Evolutionary conservation across 1,140 invertebrate species (phyloP).

Genomic region (Drosophila willistoni): DNA sequence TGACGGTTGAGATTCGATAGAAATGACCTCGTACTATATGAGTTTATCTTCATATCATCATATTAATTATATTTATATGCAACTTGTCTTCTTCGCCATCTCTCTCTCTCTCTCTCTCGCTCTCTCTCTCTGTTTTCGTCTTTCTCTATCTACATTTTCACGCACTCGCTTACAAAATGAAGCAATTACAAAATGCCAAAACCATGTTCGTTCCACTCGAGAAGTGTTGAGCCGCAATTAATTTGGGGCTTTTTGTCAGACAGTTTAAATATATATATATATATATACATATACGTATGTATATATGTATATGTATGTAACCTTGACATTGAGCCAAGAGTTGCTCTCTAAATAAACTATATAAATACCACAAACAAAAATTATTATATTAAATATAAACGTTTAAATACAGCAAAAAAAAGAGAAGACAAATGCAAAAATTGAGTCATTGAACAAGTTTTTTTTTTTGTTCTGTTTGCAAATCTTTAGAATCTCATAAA

Average conservation of each 20-base stretch:
- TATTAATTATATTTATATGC: too few species aligned
- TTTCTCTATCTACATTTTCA: conserved; percentile 23
- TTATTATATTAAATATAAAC: conserved; percentile 11
- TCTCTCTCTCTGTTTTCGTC: too few species aligned
- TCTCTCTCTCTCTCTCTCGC: too few species aligned
- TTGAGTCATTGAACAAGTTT: conserved; percentile 71
- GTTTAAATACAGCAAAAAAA: conserved; percentile 20
- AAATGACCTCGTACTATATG: too few species aligned
- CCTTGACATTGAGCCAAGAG: conserved; percentile 67
- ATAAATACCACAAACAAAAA: not conserved
- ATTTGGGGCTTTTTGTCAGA: conserved; percentile 31
- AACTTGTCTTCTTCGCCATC: too few species aligned
- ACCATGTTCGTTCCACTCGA: conserved; percentile 63
- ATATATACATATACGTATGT: conserved; percentile 38
- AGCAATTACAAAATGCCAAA: conserved; percentile 72
- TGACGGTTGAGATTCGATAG: too few species aligned
- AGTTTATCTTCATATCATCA: too few species aligned
- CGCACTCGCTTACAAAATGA: conserved; percentile 52
- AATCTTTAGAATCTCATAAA: conserved; percentile 31
- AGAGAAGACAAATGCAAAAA: conserved; percentile 51
- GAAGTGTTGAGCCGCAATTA: conserved; percentile 67
- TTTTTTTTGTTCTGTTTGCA: conserved; percentile 4
- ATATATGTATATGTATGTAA: conserved; percentile 28
- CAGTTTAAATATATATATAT: conserved; percentile 50
- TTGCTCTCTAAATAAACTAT: conserved; percentile 20